A percentile compares a stretch with the other conserved stretches of the same genome.
These are phyloP conservation scores for Maniola hyperantus DNA, from an alignment of 2,888 invertebrate genomes.

Conservation along the genomic window DNA sequence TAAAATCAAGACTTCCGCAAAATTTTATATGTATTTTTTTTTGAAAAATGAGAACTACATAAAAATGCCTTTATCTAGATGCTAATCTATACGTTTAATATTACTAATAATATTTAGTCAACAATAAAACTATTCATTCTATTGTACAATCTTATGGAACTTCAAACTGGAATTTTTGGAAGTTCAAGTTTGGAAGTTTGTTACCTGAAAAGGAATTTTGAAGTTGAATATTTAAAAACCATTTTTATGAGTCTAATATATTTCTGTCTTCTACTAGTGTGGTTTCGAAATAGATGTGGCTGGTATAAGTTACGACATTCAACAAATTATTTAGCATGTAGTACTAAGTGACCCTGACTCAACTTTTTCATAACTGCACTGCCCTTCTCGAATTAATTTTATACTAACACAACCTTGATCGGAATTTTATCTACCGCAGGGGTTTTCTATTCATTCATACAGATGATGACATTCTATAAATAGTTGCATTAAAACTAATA, in stretches of 20 bases:
- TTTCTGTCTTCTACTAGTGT: neutral
- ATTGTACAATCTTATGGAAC: no score
- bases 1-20: neutral
- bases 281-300: neutral
- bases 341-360: neutral
- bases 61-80: neutral
- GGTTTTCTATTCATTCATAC: neutral
- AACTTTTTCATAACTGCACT: neutral
- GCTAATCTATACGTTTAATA: no score
- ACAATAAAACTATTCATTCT: no score
- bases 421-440: neutral
- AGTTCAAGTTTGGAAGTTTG: no score
- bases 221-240: no score
- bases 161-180: no score
- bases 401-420: neutral
- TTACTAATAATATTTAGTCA: no score
- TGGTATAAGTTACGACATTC: neutral
- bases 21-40: neutral
- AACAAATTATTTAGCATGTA: neutral
- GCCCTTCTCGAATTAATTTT: neutral
- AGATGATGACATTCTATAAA: constrained; percentile 1
- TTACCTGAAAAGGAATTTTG: no score
- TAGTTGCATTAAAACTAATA: neutral
- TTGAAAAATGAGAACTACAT: no score
- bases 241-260: no score